phyloP scores from a whole-genome alignment of 2,113 vertebrate genomes.

The Macaca fascicularis region T2T-MFA8v1.1 NC_088394.1:1626501-1627000 shows the following conservation, averaged over 20 bases:
- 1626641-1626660: constrained; percentile 68
- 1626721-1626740: constrained; percentile 72
- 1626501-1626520: background rate
- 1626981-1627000: no score
- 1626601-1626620: constrained; percentile 46
- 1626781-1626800: accelerated
- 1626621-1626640: constrained; percentile 68
- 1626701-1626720: background rate
- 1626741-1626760: constrained; percentile 80
- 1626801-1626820: background rate
- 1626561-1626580: constrained; percentile 7
- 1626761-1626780: constrained; percentile 79
- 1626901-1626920: no score
- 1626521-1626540: background rate
- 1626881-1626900: no score
- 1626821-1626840: background rate
- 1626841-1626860: background rate
- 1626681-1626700: constrained; percentile 68
- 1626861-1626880: no score
- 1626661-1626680: constrained; percentile 57
- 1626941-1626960: background rate
- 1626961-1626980: no score
- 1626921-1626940: background rate
- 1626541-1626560: background rate
- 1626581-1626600: background rate